Evolutionary conservation across 2,888 invertebrate genomes (phyloP).

Genomic region (Proisotoma minuta): DNA sequence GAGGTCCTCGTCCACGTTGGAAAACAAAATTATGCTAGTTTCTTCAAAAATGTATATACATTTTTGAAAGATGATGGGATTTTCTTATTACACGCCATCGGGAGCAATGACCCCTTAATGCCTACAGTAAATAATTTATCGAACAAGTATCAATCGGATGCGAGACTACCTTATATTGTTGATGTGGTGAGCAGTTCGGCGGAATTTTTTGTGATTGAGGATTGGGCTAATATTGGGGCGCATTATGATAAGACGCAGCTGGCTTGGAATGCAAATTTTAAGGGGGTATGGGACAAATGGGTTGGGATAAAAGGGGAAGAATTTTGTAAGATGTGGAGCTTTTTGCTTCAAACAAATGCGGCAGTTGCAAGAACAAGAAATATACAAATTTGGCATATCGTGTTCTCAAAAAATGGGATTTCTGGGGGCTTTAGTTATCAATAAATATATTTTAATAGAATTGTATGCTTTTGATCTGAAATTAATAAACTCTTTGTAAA

Average conservation of each 20-base stretch:
- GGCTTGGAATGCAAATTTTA: slow-evolving; percentile 15
- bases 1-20: slow-evolving; percentile 15
- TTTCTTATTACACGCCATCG: slow-evolving; percentile 11
- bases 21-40: slow-evolving; percentile 4
- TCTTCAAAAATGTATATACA: background rate
- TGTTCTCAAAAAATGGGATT: slow-evolving; percentile 16
- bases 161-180: background rate
- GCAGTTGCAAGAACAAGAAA: slow-evolving; percentile 16
- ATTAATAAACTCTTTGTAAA: too few relatives aligned
- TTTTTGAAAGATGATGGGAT: slow-evolving; percentile 14
- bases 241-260: slow-evolving; percentile 11
- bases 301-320: background rate
- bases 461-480: too few relatives aligned
- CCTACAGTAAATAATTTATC: background rate
- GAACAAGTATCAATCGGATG: background rate
- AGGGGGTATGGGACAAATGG: background rate
- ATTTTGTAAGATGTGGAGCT: slow-evolving; percentile 22
- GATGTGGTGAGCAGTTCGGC: background rate
- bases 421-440: slow-evolving; percentile 25
- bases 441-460: too few relatives aligned
- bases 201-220: slow-evolving; percentile 11
- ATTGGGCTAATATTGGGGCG: slow-evolving; percentile 21
- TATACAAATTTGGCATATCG: slow-evolving; percentile 24
- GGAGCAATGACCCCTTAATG: slow-evolving; percentile 1
- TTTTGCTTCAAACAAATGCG: slow-evolving; percentile 14